These are phyloP conservation scores for Eucera pruinosa DNA, from an alignment of 2,888 invertebrate genomes.

Conservation along the genomic window DNA sequence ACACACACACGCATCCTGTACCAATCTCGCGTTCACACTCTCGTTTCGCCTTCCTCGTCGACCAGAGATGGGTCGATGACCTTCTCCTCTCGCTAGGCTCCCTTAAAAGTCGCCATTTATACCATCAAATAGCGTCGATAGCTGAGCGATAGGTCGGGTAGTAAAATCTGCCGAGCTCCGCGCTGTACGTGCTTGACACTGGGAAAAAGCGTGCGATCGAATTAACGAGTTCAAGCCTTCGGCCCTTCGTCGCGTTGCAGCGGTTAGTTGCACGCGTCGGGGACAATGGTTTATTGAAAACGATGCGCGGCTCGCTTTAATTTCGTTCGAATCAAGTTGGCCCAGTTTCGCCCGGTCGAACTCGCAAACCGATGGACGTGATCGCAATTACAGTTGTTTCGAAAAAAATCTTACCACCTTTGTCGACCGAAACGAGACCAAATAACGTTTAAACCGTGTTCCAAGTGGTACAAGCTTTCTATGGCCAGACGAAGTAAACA, in stretches of 20 bases:
- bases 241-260: slow-evolving; percentile 12
- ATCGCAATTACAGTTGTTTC: too few species aligned
- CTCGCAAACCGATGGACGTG: slow-evolving; percentile 18
- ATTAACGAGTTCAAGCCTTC: slow-evolving; percentile 30
- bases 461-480: too few species aligned
- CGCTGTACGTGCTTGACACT: too few species aligned
- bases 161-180: too few species aligned
- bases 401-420: too few species aligned
- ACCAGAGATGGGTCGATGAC: slow-evolving; percentile 35
- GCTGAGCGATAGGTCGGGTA: too few species aligned
- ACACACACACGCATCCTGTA: too few species aligned
- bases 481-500: too few species aligned
- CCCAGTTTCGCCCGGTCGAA: slow-evolving; percentile 18
- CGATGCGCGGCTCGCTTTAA: slow-evolving; percentile 36
- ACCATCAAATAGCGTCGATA: too few species aligned
- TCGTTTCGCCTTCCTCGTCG: not conserved
- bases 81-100: not conserved
- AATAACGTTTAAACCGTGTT: too few species aligned
- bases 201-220: slow-evolving; percentile 3
- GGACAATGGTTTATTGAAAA: slow-evolving; percentile 41
- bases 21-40: slow-evolving; percentile 18
- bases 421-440: too few species aligned
- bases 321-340: slow-evolving; percentile 27
- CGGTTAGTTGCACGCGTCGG: slow-evolving; percentile 3
- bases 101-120: not conserved